Base-by-base conservation (phyloP, 2,888 invertebrate genomes). In the Microctonus brassicae region DNA sequence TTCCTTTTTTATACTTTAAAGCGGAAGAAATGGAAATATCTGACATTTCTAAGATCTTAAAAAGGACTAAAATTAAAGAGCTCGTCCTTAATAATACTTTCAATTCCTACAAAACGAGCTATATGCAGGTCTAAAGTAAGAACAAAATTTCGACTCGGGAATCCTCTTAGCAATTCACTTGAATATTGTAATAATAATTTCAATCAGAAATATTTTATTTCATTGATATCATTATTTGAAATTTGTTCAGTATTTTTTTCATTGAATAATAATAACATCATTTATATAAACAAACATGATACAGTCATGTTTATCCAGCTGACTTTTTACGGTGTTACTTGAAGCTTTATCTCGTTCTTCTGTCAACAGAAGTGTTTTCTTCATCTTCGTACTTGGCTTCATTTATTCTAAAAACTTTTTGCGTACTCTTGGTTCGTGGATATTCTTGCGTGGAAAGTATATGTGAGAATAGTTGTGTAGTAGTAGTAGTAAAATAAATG, bases 211-310 rank as follows among this genome's bases (percentile, higher is more conserved):
- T n/a, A n/a, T n/a, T n/a, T n/a, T n/a, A n/a, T n/a, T n/a, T n/a
- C n/a, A n/a, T n/a, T n/a, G n/a, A n/a, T n/a, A n/a, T n/a, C n/a
- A n/a, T n/a, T n/a, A n/a, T n/a, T n/a, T n/a, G n/a, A n/a, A n/a
- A n/a, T n/a, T n/a, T n/a, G n/a, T n/a, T n/a, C n/a, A n/a, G n/a
- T n/a, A n/a, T n/a, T n/a, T n/a, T n/a, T n/a, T n/a, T n/a, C n/a
- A n/a, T n/a, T n/a, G n/a, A n/a, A 64, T 47, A 47, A 47, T 47
- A 47, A 47, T 47, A 47, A 47, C 47, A 47, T 17, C 47, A 47
- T 47, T 7, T 5, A 39, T 66, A 13, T 17, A 64, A 57, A 20
- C n/a, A 2, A 17, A 26, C 26, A n/a, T 2, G 26, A 26, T 6
- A 13, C 6, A 57, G 2, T 11, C 13, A 55, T 65, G 36, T 55